Evolutionary conservation across 2,888 invertebrate genomes (phyloP), one percentile per base, ranked within the genome.

Genomic region (Drosophila nigricruria): DNA sequence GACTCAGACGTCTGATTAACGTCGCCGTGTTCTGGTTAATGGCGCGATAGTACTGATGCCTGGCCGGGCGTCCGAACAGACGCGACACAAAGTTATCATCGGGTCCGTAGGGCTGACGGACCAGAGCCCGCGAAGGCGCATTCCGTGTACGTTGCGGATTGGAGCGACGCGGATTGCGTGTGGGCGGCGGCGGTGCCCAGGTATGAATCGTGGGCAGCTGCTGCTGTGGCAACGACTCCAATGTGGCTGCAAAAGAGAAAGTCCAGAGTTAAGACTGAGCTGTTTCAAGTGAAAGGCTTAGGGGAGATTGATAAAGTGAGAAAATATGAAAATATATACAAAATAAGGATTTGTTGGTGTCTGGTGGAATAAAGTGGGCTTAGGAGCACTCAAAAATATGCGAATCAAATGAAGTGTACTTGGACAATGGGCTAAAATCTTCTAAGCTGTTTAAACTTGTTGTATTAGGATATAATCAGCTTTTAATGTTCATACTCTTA

Each of bases 11-110:
- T 36, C 93, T 81, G 36, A 93, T 92, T n/a, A 93, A 73, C 20
- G 92, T 90, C 10, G 92, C 92, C 4, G 93, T 92, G 36, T 92
- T 92, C 63, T 91, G 90, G 84, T 93, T 92, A 14, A 92, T 88
- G 0, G 90, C 80, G 18, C 92, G 90, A 77, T 92, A 92, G 74
- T 92, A 92, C 38, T 92, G 92, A 61, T 88, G 91, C 20, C 93
- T 83, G 3, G 91, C 82, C 25, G 92, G 93, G 1, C 92, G 88
- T 4, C 92, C 91, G 52, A 93, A 92, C 2, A 93, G 85, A 16
- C 91, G 85, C n/a, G 90, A 83, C 3, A 93, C 69, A 56, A 92
- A 92, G 53, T 88, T 92, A 63, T 92, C 90, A 6, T 90, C 81
- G 20, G 89, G 88, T 6, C 90, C 89, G 52, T 91, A 90, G 0